Evolutionary conservation across 1,140 invertebrate species (phyloP), one percentile per base, ranked within the genome.

Genomic region (Eupeodes corollae): DNA sequence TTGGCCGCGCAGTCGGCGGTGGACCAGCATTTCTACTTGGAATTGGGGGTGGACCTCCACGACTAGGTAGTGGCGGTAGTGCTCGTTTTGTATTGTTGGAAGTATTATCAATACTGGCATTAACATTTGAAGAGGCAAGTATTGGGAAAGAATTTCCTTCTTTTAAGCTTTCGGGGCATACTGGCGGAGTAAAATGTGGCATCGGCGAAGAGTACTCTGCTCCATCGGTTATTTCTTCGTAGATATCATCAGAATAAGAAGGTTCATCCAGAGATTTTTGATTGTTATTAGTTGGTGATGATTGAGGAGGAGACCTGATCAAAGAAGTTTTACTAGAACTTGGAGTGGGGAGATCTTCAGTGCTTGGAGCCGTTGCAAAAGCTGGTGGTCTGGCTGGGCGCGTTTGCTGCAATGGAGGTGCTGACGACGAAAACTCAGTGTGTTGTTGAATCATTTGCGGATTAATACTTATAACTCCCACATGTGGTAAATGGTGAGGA

Each of bases 51-150:
- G 74, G 75, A 51, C 63, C 68, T 52, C 70, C 72, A 26, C 70
- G 73, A 41, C 77, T 68, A 30, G 75, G 75, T 5, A 82, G 82
- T n/a, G 79, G 73, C 5, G 81, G 82, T 1, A 83, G 82, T 13
- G 82, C 59, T 70, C 59, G 40, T 71, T 47, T 49, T 62, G 50
- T 6, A 70, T 66, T 10, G 63, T 59, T 32, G 60, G 67, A 12
- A 59, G 63, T 38, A 61, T 54, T 42, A 70, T 64, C 46, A 70
- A 59, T 33, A 60, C 61, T 30, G 56, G 50, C 8, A 5, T 26
- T 26, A 31, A 37, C 42, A 18, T 67, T 63, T 14, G 59, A 50
- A 18, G 63, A 57, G 14, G 67, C 66, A 50, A 68, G 47, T n/a
- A 67, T 66, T 12, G 71, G 68, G 14, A 19, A 49, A 51, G 6